These are phyloP conservation scores for Pogonus chalceus DNA, from an alignment of 1,140 invertebrate genomes.

Conservation along the genomic window DNA sequence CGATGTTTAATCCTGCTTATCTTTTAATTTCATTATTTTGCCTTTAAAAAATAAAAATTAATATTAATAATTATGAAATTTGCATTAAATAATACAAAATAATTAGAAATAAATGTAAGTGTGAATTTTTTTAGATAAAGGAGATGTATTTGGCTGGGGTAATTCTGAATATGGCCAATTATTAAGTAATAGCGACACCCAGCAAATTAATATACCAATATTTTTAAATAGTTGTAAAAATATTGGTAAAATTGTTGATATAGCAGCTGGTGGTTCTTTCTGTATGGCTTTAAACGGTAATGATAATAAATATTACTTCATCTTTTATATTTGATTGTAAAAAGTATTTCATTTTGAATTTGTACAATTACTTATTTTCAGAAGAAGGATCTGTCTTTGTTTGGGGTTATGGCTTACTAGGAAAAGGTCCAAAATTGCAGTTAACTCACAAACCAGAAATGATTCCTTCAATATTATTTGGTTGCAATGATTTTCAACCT, in stretches of 20 bases:
- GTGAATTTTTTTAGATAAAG: slow-evolving; percentile 56
- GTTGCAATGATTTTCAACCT: slow-evolving; percentile 68
- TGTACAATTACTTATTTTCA: slow-evolving; percentile 30
- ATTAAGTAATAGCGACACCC: slow-evolving; percentile 34
- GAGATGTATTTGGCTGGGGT: slow-evolving; percentile 94
- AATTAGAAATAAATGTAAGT: not conserved
- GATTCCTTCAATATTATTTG: slow-evolving; percentile 74
- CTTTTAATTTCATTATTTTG: too few relatives aligned
- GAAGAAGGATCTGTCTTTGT: slow-evolving; percentile 75
- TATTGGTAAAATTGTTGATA: slow-evolving; percentile 67
- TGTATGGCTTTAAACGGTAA: slow-evolving; percentile 76
- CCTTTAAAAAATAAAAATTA: too few relatives aligned
- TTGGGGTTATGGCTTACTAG: slow-evolving; percentile 90
- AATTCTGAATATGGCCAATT: slow-evolving; percentile 92
- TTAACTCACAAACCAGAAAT: slow-evolving; percentile 51
- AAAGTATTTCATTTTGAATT: slow-evolving; percentile 16
- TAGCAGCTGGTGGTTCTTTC: slow-evolving; percentile 78
- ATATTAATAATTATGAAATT: too few relatives aligned
- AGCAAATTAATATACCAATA: slow-evolving; percentile 59
- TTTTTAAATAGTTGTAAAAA: slow-evolving; percentile 49
- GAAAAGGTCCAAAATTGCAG: slow-evolving; percentile 70
- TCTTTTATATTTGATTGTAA: slow-evolving; percentile 17
- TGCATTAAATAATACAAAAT: not conserved
- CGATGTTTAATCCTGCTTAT: too few relatives aligned
- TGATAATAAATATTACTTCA: too few relatives aligned